Evolutionary conservation across 2,113 vertebrate species (phyloP).

Genomic region (Prolemur simus): DNA sequence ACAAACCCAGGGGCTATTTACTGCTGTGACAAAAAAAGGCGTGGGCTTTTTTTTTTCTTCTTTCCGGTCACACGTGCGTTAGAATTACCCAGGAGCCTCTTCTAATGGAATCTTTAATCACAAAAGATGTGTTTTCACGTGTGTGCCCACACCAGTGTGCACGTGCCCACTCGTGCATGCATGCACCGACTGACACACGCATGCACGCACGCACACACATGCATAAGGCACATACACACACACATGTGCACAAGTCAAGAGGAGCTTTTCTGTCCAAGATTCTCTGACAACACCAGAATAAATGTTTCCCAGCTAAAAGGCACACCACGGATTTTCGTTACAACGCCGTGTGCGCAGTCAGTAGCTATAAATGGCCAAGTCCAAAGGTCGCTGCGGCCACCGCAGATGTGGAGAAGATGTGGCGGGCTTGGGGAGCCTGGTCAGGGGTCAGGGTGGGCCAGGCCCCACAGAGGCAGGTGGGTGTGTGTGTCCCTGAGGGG

Average conservation of each 20-base stretch:
- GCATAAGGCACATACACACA: not conserved
- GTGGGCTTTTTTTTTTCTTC: no score
- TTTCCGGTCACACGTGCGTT: not conserved
- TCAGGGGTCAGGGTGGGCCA: not conserved
- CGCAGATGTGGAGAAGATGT: no score
- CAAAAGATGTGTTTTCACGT: not conserved
- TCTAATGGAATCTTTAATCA: not conserved
- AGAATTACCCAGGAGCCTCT: not conserved
- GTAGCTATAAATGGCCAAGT: not conserved
- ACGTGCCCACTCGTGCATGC: not conserved
- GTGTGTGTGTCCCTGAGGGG: not conserved
- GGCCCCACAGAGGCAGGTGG: no score
- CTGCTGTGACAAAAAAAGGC: not conserved
- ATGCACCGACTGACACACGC: not conserved
- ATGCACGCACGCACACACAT: not conserved
- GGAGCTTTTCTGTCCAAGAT: not conserved
- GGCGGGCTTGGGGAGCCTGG: not conserved
- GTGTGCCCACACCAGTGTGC: not conserved
- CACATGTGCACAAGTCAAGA: not conserved
- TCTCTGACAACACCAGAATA: not conserved
- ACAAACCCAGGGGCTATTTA: not conserved
- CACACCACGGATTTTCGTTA: constrained; percentile 16
- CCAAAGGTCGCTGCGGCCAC: not conserved
- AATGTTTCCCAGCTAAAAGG: not conserved
- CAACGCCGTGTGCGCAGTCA: not conserved